Base-by-base conservation (phyloP, 2,888 invertebrate species). In the Tiliacea aurago region DNA sequence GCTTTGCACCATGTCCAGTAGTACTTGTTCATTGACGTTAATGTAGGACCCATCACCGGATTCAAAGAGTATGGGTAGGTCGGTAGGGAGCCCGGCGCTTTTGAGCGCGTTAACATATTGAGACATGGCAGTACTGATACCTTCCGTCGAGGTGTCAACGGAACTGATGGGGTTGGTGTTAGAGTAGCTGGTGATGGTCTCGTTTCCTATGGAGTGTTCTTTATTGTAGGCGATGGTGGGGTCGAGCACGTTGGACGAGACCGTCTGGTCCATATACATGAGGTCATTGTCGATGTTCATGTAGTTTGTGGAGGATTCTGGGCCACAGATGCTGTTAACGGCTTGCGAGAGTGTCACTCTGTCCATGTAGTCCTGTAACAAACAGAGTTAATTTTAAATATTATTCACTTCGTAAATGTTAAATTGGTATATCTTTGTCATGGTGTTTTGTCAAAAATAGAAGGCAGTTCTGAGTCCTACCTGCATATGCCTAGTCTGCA, bases 41-140 rank as follows among this genome's bases (percentile, higher is more conserved):
- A 97, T 97, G 86, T 97, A 97, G 47, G 97, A 97, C 0, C 97
- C 97, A 83, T 97, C 97, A 41, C 97, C 97, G 2, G 97, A 97
- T 90, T 97, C 97, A 81, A 97, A 97, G 82, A 97, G 96, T 84
- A 97, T 97, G 37, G 97, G 96, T 58, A 95, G 86, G 83, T 95
- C 95, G 20, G 96, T 96, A 3, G 95, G 96, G 45, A 95, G 90
- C 7, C 95, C 96, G 41, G 95, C 96, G 80, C 88, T 96, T 88
- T 96, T 96, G 62, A 94, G 90, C 5, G 94, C 96, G 79, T 94
- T 96, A n/a, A 95, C 96, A 79, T 94, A 96, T 89, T 96, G 95
- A 2, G 96, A 95, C 95, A 96, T 95, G 5, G 95, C 95, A 20
- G 91, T 94, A 71, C 92, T 92, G 47, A 95, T 93, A 37, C 92